These are phyloP conservation scores for Mastacembelus armatus DNA, from an alignment of 2,797 vertebrate species.

Conservation along the genomic window DNA sequence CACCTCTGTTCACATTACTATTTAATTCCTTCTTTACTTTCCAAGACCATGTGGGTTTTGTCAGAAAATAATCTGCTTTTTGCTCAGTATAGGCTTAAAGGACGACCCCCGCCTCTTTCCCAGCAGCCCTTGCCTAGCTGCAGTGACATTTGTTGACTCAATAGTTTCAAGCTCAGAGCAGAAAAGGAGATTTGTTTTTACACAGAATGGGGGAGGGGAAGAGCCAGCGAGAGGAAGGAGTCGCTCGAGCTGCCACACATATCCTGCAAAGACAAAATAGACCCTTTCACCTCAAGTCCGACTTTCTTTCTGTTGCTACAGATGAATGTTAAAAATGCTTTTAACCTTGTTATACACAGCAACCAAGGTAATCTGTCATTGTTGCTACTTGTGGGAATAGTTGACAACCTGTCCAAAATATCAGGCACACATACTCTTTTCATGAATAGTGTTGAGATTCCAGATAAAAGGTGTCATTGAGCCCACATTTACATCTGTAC, in stretches of 20 bases:
- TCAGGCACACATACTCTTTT: neutral
- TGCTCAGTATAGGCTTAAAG: conserved; percentile 78
- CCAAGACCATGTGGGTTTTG: conserved; percentile 83
- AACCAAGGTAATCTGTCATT: neutral
- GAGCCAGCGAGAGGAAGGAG: conserved; percentile 61
- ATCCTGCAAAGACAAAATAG: conserved; percentile 58
- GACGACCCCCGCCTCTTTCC: conserved; percentile 76
- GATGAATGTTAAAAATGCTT: neutral
- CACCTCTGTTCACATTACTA: conserved; percentile 14
- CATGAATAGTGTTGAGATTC: neutral
- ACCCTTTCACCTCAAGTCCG: conserved; percentile 19
- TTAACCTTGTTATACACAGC: neutral
- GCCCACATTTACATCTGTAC: neutral
- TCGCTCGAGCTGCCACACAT: conserved; percentile 52
- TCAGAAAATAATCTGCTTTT: conserved; percentile 82
- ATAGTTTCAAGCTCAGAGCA: conserved; percentile 82
- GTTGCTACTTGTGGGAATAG: neutral
- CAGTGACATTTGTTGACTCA: conserved; percentile 88
- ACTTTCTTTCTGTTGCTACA: conserved; percentile 18
- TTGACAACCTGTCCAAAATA: neutral
- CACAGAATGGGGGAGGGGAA: conserved; percentile 79
- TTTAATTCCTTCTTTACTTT: conserved; percentile 57
- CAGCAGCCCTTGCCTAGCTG: conserved; percentile 68
- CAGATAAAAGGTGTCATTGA: neutral
- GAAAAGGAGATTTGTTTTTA: conserved; percentile 87